Conservation (phyloP, 2,888 invertebrate genomes). For the Serripes groenlandicus region DNA sequence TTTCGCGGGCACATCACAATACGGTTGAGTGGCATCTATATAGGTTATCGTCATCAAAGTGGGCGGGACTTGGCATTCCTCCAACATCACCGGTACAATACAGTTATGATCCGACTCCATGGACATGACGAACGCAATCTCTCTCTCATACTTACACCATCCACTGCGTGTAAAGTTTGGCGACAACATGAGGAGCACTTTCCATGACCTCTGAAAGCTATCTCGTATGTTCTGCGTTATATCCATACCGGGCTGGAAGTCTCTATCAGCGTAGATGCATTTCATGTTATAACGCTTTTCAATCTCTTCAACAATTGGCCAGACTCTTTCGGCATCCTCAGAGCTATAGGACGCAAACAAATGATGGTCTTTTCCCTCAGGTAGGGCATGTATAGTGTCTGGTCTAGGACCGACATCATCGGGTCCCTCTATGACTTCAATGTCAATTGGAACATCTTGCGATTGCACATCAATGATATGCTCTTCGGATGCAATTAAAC, state of each 20-base stretch:
- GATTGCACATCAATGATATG: too few relatives aligned
- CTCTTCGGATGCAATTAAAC: too few relatives aligned
- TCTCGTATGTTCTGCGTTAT: constrained; percentile 27
- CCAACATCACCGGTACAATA: constrained; percentile 35
- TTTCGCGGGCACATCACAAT: not conserved
- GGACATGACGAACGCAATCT: constrained; percentile 27
- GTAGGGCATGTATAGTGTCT: too few relatives aligned
- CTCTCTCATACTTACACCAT: constrained; percentile 39
- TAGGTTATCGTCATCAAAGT: constrained; percentile 42
- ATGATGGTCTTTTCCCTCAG: constrained; percentile 37
- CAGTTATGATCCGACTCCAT: constrained; percentile 30
- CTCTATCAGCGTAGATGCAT: constrained; percentile 34
- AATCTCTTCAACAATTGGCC: constrained; percentile 19
- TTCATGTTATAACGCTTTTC: constrained; percentile 23
- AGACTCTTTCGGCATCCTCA: constrained; percentile 23
- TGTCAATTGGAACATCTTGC: too few relatives aligned
- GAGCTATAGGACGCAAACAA: constrained; percentile 43
- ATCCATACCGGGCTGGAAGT: constrained; percentile 39
- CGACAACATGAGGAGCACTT: constrained; percentile 31
- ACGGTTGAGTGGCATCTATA: constrained; percentile 28
- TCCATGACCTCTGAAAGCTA: constrained; percentile 22
- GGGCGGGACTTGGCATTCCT: constrained; percentile 36
- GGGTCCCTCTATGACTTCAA: too few relatives aligned
- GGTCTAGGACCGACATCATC: too few relatives aligned
- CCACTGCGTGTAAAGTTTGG: constrained; percentile 32